Evolutionary conservation across 2,888 invertebrate species (phyloP).

Genomic region (Coremacera marginata): DNA sequence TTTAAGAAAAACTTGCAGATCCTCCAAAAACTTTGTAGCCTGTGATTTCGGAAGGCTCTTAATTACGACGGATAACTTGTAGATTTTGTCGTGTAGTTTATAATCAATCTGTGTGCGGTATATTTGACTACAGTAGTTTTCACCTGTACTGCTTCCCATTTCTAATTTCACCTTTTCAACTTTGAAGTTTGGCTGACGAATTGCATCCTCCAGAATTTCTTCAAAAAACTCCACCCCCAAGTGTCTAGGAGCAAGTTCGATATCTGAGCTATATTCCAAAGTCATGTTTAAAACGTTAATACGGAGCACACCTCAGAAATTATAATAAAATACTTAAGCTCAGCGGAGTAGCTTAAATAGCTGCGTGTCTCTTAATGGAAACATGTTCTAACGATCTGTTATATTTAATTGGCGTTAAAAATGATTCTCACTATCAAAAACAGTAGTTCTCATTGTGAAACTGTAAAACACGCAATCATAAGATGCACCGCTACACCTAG

Average conservation of each 20-base stretch:
- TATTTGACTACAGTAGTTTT: constrained; percentile 65
- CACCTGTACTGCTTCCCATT: constrained; percentile 59
- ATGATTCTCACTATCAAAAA: not conserved
- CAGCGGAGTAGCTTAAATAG: constrained; percentile 12
- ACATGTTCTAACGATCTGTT: not conserved
- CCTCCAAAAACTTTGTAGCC: constrained; percentile 59
- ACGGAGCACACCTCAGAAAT: not conserved
- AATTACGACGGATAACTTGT: constrained; percentile 48
- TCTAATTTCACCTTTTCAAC: constrained; percentile 49
- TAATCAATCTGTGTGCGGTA: constrained; percentile 58
- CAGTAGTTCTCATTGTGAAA: not conserved
- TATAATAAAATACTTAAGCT: not conserved
- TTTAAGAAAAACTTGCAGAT: constrained; percentile 68
- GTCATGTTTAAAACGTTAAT: constrained; percentile 49
- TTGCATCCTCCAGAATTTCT: constrained; percentile 58
- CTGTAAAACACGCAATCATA: no score
- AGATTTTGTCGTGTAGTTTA: constrained; percentile 1
- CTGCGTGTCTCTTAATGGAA: not conserved
- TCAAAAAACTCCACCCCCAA: constrained; percentile 57
- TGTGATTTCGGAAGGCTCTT: constrained; percentile 56
- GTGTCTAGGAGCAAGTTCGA: constrained; percentile 51
- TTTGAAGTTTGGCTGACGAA: constrained; percentile 50
- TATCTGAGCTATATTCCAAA: constrained; percentile 53
- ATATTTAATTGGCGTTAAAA: not conserved
- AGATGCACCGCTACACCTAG: no score